These are phyloP conservation scores for Polymixis lichenea DNA, from an alignment of 2,888 invertebrate species.

Conservation along the genomic window DNA sequence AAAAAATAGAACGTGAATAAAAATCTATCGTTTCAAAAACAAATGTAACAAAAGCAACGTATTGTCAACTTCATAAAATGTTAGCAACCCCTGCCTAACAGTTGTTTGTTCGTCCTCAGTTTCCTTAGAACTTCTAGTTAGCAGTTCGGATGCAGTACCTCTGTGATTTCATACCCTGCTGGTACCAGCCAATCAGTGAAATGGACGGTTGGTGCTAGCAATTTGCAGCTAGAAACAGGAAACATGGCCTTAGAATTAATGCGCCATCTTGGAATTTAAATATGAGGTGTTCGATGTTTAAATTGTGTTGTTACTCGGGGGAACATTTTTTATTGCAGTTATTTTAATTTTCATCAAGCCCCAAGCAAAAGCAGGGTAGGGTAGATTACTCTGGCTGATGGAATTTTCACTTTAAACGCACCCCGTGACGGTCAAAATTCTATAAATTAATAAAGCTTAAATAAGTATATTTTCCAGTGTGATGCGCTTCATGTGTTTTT, in stretches of 20 bases:
- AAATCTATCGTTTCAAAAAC: too few species aligned
- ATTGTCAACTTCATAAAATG: neutral
- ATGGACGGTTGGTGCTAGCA: slow-evolving; percentile 42
- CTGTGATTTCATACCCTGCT: slow-evolving; percentile 40
- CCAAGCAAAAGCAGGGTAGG: too few species aligned
- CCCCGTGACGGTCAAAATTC: too few species aligned
- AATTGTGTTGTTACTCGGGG: slow-evolving; percentile 12
- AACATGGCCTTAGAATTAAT: slow-evolving; percentile 33
- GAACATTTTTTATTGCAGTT: slow-evolving; percentile 1
- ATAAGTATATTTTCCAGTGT: neutral
- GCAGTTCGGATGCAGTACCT: slow-evolving; percentile 2
- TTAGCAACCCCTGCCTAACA: slow-evolving; percentile 18
- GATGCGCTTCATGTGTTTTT: neutral
- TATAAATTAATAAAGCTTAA: neutral
- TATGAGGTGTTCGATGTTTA: slow-evolving; percentile 16
- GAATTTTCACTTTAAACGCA: neutral
- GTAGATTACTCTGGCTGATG: neutral
- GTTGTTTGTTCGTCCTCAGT: slow-evolving; percentile 11
- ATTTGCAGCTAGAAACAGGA: slow-evolving; percentile 48
- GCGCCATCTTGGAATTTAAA: slow-evolving; percentile 46
- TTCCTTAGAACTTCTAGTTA: slow-evolving; percentile 29
- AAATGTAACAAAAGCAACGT: neutral
- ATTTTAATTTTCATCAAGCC: neutral
- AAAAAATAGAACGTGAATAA: too few species aligned
- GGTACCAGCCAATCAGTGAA: slow-evolving; percentile 45